Percentiles rank a stretch among this genome's conserved stretches.
Conservation (phyloP, 2,888 invertebrate species). For the Rhingia rostrata region DNA sequence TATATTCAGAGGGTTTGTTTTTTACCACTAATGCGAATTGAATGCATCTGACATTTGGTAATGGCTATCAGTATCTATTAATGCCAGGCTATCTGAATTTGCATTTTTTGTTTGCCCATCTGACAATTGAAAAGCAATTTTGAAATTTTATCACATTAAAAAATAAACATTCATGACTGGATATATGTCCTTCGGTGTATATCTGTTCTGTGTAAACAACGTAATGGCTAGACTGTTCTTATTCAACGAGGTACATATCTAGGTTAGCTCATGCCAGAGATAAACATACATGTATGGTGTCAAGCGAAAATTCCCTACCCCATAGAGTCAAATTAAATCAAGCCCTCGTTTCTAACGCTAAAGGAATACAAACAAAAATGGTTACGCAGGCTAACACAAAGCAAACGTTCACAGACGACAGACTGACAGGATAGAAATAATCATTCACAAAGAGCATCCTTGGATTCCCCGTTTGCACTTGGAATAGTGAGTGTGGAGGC, state of each 20-base stretch:
- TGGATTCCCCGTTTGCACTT: slow-evolving; percentile 25
- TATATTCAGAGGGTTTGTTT: slow-evolving; percentile 8
- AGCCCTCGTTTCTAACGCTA: slow-evolving; percentile 7
- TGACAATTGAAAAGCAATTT: slow-evolving; percentile 1
- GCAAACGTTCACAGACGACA: slow-evolving; percentile 20
- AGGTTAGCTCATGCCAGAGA: slow-evolving; percentile 14
- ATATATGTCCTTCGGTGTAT: slow-evolving; percentile 1
- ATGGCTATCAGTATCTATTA: slow-evolving; percentile 53
- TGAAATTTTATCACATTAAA: slow-evolving; percentile 40
- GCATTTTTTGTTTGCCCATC: neutral
- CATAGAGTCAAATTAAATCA: slow-evolving; percentile 39
- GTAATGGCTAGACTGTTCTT: slow-evolving; percentile 44
- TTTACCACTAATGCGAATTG: slow-evolving; percentile 49
- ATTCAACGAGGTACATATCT: slow-evolving; percentile 44
- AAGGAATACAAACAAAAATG: slow-evolving; percentile 1
- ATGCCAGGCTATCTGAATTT: slow-evolving; percentile 22
- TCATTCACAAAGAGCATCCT: slow-evolving; percentile 39
- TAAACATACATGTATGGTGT: neutral
- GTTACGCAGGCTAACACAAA: slow-evolving; percentile 20
- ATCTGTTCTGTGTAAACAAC: neutral
- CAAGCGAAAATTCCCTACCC: neutral
- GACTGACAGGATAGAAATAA: slow-evolving; percentile 54
- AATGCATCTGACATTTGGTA: slow-evolving; percentile 59
- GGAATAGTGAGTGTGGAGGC: slow-evolving; percentile 31
- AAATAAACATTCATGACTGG: slow-evolving; percentile 49